phyloP scores from a whole-genome alignment of 2,888 invertebrate species.

The Cremastobaeus sp. region DNA sequence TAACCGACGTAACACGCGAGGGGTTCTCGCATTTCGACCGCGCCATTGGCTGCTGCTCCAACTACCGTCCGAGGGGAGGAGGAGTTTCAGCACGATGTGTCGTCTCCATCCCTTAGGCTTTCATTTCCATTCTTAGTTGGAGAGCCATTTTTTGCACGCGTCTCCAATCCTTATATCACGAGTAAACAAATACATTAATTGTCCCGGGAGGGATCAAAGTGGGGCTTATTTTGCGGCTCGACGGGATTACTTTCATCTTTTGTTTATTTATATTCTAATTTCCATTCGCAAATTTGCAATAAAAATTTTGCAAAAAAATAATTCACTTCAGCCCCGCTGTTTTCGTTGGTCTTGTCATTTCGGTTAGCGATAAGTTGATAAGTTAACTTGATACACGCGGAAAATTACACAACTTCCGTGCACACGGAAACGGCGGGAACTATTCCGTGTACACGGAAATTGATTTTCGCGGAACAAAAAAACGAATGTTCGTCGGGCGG shows the following conservation, averaged over 20 bases:
- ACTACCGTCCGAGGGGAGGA: conserved; percentile 45
- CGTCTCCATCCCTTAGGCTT: conserved; percentile 54
- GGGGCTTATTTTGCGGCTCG: conserved; percentile 3
- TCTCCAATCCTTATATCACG: conserved; percentile 33
- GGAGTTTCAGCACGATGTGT: conserved; percentile 46
- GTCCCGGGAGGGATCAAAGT: conserved; percentile 7
- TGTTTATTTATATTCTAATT: neutral
- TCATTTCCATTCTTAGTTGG: conserved; percentile 57
- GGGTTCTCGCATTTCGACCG: conserved; percentile 50
- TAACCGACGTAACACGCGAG: conserved; percentile 53
- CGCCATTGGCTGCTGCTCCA: conserved; percentile 44
- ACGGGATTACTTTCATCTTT: neutral
- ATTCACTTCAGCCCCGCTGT: no score
- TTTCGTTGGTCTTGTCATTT: no score
- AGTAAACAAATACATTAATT: conserved; percentile 47
- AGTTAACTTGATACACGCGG: no score
- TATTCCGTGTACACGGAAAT: no score
- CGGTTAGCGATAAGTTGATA: no score
- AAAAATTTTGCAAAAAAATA: no score
- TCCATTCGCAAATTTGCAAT: neutral
- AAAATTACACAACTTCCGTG: no score
- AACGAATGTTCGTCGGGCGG: no score
- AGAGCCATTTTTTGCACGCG: conserved; percentile 55
- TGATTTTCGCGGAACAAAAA: no score
- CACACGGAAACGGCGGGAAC: no score